A percentile compares a stretch with the other conserved stretches of the same genome.
Conservation (phyloP, 2,888 invertebrate species). For the Melanophora roralis region DNA sequence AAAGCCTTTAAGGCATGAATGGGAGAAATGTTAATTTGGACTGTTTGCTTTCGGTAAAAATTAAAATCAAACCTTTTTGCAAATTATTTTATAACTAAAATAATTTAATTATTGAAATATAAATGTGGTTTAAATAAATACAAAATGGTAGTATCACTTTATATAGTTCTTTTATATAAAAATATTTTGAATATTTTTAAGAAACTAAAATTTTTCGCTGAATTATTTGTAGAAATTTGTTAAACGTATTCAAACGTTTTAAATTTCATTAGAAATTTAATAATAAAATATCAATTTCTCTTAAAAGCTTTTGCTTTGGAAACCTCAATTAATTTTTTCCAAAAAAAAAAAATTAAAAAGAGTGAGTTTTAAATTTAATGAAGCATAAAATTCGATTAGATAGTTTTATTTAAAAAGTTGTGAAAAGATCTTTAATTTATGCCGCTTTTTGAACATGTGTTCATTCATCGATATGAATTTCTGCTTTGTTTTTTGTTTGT, state of each 20-base stretch:
- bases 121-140: slow-evolving; percentile 13
- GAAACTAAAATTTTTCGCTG: neutral
- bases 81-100: slow-evolving; percentile 13
- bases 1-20: slow-evolving; percentile 37
- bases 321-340: neutral
- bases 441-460: slow-evolving; percentile 51
- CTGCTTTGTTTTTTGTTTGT: neutral
- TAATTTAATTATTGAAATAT: slow-evolving; percentile 2
- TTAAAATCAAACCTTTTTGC: neutral
- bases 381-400: slow-evolving; percentile 54
- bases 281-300: slow-evolving; percentile 46
- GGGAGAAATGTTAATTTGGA: slow-evolving; percentile 7
- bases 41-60: neutral
- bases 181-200: neutral
- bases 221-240: neutral
- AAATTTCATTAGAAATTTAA: slow-evolving; percentile 42
- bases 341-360: neutral
- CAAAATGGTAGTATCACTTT: neutral
- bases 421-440: slow-evolving; percentile 41
- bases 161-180: neutral
- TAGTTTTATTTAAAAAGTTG: slow-evolving; percentile 36
- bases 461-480: slow-evolving; percentile 23
- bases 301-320: neutral
- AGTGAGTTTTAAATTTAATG: slow-evolving; percentile 47
- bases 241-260: neutral